Evolutionary conservation across 2,888 invertebrate genomes (phyloP).

Genomic region (Eristalis intricaria): DNA sequence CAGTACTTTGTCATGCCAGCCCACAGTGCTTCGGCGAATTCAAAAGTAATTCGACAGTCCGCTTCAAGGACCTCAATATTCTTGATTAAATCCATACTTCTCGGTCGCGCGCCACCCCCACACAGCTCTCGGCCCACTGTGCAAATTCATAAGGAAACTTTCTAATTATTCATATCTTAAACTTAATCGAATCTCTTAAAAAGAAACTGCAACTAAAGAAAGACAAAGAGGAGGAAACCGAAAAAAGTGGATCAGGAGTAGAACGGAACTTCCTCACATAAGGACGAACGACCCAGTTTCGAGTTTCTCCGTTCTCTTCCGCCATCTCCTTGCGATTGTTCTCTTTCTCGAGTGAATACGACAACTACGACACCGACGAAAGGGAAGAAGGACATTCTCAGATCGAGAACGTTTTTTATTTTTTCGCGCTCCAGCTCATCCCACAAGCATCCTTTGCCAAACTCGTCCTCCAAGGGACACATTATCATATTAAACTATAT

Average conservation of each 20-base stretch:
- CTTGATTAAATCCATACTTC: constrained; percentile 55
- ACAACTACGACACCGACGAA: background rate
- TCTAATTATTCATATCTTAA: constrained; percentile 70
- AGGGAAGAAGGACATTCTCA: constrained; percentile 20
- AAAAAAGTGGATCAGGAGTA: background rate
- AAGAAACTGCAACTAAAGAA: constrained; percentile 45
- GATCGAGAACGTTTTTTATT: constrained; percentile 66
- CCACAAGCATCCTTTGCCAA: constrained; percentile 32
- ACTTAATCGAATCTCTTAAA: constrained; percentile 69
- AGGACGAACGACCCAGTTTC: constrained; percentile 64
- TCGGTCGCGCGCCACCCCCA: constrained; percentile 1
- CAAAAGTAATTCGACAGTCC: constrained; percentile 52
- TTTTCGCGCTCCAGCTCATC: constrained; percentile 41
- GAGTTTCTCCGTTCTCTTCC: constrained; percentile 58
- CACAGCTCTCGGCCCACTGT: constrained; percentile 19
- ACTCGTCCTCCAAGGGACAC: constrained; percentile 66
- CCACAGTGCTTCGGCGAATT: constrained; percentile 19
- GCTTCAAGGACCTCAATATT: constrained; percentile 54
- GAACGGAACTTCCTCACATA: constrained; percentile 30
- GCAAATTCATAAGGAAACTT: constrained; percentile 68
- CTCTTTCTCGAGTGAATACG: constrained; percentile 48
- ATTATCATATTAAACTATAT: constrained; percentile 70
- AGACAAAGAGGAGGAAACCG: background rate
- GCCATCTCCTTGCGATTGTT: constrained; percentile 47
- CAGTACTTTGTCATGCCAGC: constrained; percentile 34